phyloP scores from a whole-genome alignment of 2,113 vertebrate genomes.

The Lota lota region DNA sequence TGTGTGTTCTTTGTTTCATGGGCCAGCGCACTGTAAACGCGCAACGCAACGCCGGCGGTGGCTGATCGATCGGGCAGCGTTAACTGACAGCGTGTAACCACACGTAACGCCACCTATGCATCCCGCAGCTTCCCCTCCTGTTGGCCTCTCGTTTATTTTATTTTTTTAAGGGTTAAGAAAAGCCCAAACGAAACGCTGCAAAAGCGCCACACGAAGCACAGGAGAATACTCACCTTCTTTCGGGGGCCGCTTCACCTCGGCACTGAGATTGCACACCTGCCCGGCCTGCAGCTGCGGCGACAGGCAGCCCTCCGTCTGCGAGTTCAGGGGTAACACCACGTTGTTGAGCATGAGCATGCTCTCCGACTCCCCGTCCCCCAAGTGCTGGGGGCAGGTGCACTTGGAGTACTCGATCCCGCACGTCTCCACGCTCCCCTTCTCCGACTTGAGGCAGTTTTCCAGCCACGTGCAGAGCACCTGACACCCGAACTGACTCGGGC shows the following conservation, averaged over 20 bases:
- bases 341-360: constrained; percentile 92
- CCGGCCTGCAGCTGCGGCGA: constrained; percentile 94
- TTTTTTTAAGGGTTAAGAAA: no score
- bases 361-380: constrained; percentile 93
- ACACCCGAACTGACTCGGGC: constrained; percentile 98
- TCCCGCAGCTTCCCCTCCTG: no score
- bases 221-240: constrained; percentile 93
- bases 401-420: constrained; percentile 98
- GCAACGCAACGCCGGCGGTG: no score
- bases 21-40: constrained; percentile 69
- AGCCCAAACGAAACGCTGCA: no score
- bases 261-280: constrained; percentile 95
- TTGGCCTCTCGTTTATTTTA: no score
- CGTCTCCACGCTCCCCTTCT: constrained; percentile 90
- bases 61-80: no score
- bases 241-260: constrained; percentile 91
- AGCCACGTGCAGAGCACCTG: constrained; percentile 97
- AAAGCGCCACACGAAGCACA: no score
- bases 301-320: constrained; percentile 97
- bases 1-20: constrained; percentile 74
- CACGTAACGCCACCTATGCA: no score
- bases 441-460: constrained; percentile 96
- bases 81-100: no score
- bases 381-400: constrained; percentile 96
- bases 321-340: constrained; percentile 95